Conservation (phyloP, 2,888 invertebrate species). For the Ormyrus labotus region DNA sequence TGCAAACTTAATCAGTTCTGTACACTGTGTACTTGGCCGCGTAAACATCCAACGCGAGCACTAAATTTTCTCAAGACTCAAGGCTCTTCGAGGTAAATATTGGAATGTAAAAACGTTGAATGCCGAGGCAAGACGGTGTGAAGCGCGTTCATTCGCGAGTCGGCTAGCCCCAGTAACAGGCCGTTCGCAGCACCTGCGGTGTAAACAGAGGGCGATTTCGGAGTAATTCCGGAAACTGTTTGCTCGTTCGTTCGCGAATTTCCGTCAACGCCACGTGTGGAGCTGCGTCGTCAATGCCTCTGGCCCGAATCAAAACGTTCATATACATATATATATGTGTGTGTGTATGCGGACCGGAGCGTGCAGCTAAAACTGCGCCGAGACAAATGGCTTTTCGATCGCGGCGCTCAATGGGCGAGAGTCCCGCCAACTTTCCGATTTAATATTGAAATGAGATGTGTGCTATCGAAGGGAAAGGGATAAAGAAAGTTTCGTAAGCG, state of each 20-base stretch:
- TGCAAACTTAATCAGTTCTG: too few relatives aligned
- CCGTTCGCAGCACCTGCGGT: conserved; percentile 29
- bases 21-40: too few relatives aligned
- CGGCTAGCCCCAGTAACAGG: neutral
- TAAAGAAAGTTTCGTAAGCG: too few relatives aligned
- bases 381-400: conserved; percentile 44
- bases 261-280: neutral
- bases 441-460: conserved; percentile 6
- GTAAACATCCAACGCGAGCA: too few relatives aligned
- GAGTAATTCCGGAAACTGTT: conserved; percentile 33
- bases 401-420: neutral
- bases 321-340: neutral
- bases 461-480: neutral
- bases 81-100: too few relatives aligned
- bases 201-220: neutral
- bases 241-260: conserved; percentile 27
- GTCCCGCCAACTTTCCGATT: neutral
- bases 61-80: too few relatives aligned
- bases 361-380: neutral
- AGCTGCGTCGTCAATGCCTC: neutral
- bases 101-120: too few relatives aligned
- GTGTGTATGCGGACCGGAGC: neutral
- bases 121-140: too few relatives aligned
- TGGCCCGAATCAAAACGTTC: conserved; percentile 21
- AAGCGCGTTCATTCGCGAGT: too few relatives aligned